Percentiles rank a stretch among this genome's conserved stretches.
Evolutionary conservation across 2,888 invertebrate species (phyloP).

Genomic region (Drosophila cracens): DNA sequence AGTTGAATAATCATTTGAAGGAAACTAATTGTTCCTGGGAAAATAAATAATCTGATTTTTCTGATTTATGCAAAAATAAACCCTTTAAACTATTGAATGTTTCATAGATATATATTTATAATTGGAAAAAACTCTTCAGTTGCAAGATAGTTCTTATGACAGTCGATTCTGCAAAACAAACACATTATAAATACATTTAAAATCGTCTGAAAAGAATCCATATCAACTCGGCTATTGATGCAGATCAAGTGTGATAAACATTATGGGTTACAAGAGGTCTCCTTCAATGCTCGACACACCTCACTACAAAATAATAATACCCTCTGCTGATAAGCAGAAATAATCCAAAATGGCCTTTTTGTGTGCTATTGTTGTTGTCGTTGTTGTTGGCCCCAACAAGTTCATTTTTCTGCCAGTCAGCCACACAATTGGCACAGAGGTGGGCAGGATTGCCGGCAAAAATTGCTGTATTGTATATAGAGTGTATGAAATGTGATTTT

Average conservation of each 20-base stretch:
- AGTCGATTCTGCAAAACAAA: background rate
- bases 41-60: background rate
- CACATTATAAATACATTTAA: background rate
- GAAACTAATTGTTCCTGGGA: no score
- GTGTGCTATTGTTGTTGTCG: conserved; percentile 8
- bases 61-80: background rate
- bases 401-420: conserved; percentile 70
- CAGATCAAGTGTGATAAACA: background rate
- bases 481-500: conserved; percentile 57
- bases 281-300: background rate
- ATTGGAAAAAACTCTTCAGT: background rate
- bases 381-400: conserved; percentile 42
- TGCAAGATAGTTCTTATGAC: background rate
- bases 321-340: background rate
- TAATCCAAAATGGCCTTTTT: conserved; percentile 20
- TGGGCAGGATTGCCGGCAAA: conserved; percentile 15
- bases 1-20: background rate
- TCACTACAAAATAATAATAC: background rate
- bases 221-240: background rate
- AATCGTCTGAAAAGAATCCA: background rate
- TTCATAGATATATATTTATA: background rate
- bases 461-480: conserved; percentile 17
- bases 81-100: accelerated
- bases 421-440: conserved; percentile 54
- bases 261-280: background rate